phyloP scores from a whole-genome alignment of 2,113 vertebrate species.

The Anseranas semipalmata region DNA sequence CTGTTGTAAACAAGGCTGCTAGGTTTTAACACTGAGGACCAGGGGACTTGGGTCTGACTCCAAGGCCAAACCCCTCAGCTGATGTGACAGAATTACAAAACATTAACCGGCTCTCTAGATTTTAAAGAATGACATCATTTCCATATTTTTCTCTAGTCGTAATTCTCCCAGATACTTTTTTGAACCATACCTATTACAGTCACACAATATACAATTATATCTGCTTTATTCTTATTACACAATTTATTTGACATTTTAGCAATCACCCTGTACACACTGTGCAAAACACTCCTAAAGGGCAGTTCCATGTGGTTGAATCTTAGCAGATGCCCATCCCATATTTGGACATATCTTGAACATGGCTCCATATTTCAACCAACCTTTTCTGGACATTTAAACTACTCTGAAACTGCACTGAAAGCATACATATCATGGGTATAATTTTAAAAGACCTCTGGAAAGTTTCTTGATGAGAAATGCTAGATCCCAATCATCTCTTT shows the following conservation, averaged over 20 bases:
- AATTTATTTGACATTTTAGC: neutral
- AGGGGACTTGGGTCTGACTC: neutral
- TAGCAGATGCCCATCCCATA: neutral
- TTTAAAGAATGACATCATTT: neutral
- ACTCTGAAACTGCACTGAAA: neutral
- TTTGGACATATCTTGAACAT: neutral
- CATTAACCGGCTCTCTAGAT: neutral
- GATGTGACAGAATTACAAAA: neutral
- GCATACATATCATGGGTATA: neutral
- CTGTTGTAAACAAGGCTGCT: neutral
- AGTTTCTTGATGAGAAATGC: neutral
- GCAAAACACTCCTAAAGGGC: neutral
- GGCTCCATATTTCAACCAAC: neutral
- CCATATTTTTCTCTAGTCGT: neutral
- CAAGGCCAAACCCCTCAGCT: neutral
- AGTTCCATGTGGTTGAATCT: neutral
- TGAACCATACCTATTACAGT: neutral
- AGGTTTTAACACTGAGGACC: neutral
- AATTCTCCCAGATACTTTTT: neutral
- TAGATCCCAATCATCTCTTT: neutral
- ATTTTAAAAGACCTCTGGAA: neutral
- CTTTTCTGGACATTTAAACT: neutral
- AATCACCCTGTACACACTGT: rapidly evolving
- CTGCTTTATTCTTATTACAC: neutral
- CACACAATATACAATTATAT: neutral